Percentiles rank a stretch among this genome's conserved stretches.
These are phyloP conservation scores for Notoglanidium macrostoma DNA, from an alignment of 2,797 vertebrate species.

Conservation along the genomic window DNA sequence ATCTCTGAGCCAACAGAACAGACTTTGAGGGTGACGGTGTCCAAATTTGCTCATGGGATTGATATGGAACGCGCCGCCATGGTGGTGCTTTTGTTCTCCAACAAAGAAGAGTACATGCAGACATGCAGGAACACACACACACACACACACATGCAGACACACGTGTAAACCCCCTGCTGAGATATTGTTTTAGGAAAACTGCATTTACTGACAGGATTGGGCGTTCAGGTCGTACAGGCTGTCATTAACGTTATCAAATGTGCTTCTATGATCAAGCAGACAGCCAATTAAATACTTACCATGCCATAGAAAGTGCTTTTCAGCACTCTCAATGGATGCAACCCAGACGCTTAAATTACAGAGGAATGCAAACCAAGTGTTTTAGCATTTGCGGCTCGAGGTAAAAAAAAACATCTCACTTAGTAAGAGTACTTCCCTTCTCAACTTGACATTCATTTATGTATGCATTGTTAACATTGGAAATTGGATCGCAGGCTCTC, in stretches of 20 bases:
- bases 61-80: neutral
- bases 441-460: constrained; percentile 47
- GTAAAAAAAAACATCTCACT: constrained; percentile 28
- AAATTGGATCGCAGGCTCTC: constrained; percentile 37
- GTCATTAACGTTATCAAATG: constrained; percentile 67
- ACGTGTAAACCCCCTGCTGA: constrained; percentile 29
- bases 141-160: neutral
- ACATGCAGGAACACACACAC: constrained; percentile 24
- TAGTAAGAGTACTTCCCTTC: constrained; percentile 19
- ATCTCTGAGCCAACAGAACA: constrained; percentile 29
- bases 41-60: constrained; percentile 32
- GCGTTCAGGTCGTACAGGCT: constrained; percentile 61
- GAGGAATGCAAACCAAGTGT: constrained; percentile 45
- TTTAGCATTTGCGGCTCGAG: constrained; percentile 43
- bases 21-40: constrained; percentile 5
- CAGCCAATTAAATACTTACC: constrained; percentile 58
- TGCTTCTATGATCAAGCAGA: constrained; percentile 57
- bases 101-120: constrained; percentile 21
- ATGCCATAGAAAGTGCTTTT: constrained; percentile 52
- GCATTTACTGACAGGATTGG: constrained; percentile 38
- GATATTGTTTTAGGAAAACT: constrained; percentile 39
- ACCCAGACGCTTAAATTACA: constrained; percentile 54
- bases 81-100: constrained; percentile 10
- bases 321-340: constrained; percentile 50
- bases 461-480: constrained; percentile 29